phyloP scores from a whole-genome alignment of 2,888 invertebrate species.

The Poecilus cupreus region DNA sequence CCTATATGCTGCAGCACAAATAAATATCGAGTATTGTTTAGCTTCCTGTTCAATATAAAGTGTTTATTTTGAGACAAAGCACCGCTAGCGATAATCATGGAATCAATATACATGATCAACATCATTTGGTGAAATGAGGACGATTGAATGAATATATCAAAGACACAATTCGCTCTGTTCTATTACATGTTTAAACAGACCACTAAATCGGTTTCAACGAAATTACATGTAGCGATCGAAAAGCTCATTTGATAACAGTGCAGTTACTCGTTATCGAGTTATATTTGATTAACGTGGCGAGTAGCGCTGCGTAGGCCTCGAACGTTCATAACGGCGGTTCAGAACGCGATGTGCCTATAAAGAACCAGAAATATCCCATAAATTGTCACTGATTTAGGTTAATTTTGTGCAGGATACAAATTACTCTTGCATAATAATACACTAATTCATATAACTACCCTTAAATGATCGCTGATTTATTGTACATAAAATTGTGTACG shows the following conservation, averaged over 20 bases:
- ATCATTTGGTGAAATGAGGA: conserved; percentile 35
- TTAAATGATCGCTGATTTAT: too few relatives aligned
- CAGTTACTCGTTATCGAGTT: conserved; percentile 29
- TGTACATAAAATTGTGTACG: too few relatives aligned
- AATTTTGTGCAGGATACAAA: background rate
- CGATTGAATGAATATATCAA: conserved; percentile 32
- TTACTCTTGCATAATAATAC: too few relatives aligned
- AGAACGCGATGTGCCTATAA: conserved; percentile 30
- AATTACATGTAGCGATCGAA: conserved; percentile 42
- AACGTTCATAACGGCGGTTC: conserved; percentile 1
- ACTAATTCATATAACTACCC: too few relatives aligned
- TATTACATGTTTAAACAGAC: conserved; percentile 45
- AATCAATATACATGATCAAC: conserved; percentile 44
- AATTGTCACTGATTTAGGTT: conserved; percentile 13
- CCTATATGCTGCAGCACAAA: too few relatives aligned
- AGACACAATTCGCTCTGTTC: conserved; percentile 39
- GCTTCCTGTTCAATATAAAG: too few relatives aligned
- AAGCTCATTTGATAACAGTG: conserved; percentile 43
- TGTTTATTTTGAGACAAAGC: too few relatives aligned
- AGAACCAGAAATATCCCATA: conserved; percentile 18
- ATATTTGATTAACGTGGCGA: conserved; percentile 29
- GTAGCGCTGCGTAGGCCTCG: background rate
- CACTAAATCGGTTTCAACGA: conserved; percentile 39
- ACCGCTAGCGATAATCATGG: background rate
- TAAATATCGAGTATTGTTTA: too few relatives aligned